Conservation (phyloP, 2,113 vertebrate genomes). For the Perca fluviatilis region DNA sequence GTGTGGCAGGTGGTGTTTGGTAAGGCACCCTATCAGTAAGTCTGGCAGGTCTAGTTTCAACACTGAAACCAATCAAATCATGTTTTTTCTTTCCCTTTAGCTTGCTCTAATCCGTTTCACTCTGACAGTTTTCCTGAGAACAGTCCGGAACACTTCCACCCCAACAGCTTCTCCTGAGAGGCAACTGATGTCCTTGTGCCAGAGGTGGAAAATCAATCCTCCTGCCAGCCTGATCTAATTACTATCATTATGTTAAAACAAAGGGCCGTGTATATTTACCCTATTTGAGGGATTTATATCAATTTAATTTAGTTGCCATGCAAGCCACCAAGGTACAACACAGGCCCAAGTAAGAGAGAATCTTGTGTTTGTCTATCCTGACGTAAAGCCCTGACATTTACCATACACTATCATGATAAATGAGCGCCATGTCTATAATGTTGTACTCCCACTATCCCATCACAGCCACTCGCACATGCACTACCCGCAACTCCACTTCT, state of each 20-base stretch:
- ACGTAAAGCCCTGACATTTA: background rate
- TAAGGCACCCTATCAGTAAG: slow-evolving; percentile 22
- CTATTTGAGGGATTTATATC: background rate
- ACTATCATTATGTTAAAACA: background rate
- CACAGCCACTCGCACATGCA: background rate
- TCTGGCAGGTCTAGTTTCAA: background rate
- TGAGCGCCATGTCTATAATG: background rate
- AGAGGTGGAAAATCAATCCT: background rate
- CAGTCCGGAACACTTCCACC: background rate
- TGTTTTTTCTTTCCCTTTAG: background rate
- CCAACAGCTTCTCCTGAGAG: background rate
- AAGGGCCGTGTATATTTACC: background rate
- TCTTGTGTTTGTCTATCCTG: background rate
- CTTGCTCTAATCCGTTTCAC: background rate
- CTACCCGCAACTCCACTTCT: background rate
- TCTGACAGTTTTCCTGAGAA: background rate
- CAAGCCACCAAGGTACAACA: background rate
- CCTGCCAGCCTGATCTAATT: background rate
- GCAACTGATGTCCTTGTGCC: background rate
- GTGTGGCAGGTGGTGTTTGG: slow-evolving; percentile 11
- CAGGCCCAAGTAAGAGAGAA: background rate
- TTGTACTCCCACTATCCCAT: background rate
- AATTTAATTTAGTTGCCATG: background rate
- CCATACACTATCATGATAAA: background rate
- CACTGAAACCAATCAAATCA: background rate